A percentile compares a stretch with the other conserved stretches of the same genome.
Conservation (phyloP, 1,140 invertebrate species). For the Parapsyche elsis region DNA sequence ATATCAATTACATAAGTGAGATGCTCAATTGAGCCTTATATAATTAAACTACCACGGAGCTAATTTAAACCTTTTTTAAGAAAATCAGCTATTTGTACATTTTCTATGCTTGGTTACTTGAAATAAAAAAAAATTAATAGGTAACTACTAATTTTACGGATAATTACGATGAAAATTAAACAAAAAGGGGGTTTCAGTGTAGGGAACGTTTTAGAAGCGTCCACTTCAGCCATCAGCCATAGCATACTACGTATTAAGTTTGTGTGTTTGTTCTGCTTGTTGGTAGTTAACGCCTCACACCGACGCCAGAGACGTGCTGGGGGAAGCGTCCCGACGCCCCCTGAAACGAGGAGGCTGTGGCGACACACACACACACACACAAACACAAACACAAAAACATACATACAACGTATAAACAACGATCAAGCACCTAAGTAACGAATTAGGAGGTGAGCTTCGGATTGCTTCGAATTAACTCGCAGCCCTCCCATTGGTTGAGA, state of each 20-base stretch:
- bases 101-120: no score
- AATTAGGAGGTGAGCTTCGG: neutral
- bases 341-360: neutral
- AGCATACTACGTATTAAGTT: slow-evolving; percentile 35
- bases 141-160: no score
- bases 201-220: neutral
- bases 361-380: neutral
- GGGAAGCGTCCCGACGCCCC: neutral
- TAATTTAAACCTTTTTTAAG: no score
- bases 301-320: neutral
- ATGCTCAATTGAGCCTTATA: no score
- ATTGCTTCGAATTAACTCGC: neutral
- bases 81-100: no score
- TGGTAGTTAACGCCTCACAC: slow-evolving; percentile 38
- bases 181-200: neutral
- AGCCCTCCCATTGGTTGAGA: slow-evolving; percentile 40
- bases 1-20: no score
- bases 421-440: slow-evolving; percentile 8
- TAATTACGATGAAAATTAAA: no score
- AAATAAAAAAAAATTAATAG: no score
- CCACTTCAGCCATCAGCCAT: neutral
- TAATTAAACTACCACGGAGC: no score
- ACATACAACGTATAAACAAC: neutral
- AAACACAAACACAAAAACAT: neutral
- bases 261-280: slow-evolving; percentile 39